Base-by-base conservation (phyloP, 2,888 invertebrate genomes). In the Stenurella melanura region DNA sequence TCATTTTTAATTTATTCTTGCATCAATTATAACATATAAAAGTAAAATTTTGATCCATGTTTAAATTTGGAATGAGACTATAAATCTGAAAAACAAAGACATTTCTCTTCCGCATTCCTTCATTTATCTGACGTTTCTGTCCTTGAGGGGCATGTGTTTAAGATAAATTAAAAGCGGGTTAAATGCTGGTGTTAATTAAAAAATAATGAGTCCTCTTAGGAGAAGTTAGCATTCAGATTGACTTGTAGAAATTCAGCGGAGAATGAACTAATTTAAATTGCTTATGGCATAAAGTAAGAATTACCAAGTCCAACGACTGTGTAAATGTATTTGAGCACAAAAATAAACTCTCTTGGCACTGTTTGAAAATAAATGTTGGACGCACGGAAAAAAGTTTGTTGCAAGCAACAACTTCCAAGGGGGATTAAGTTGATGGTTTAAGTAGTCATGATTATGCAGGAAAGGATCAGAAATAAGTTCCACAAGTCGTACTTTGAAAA, bases 151-250 rank as follows among this genome's bases (percentile, higher is more conserved):
- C 80, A 78, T 73, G 76, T 79, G 83, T 83, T 83, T 79, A 70
- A 72, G 75, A 82, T 83, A 82, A 83, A 83, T 83, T 83, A 83
- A 82, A 81, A 80, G 70, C 81, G 80, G 78, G 81, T 80, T 81
- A 82, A 80, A 82, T 78, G 77, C 74, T 73, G 79, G 73, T 80
- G 80, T 82, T 82, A 83, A 83, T 83, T 83, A 83, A 83, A 81
- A 83, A 83, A 83, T 83, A 83, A 83, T 82, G 81, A 82, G 80
- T 78, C 75, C 75, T 73, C 78, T 50, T 34, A 50, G 68, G 69
- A 69, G 61, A 79, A 71, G 61, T 71, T 66, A 61, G 67, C 60
- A 69, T 69, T 73, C 38, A 58, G 71, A 79, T 73, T 77, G 79
- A 75, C 73, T 75, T 30, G 71, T 75, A 66, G 73, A 60, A 73